Evolutionary conservation across 2,888 invertebrate species (phyloP), one percentile per base, ranked within the genome.

Genomic region (Cantharis flavilabris): DNA sequence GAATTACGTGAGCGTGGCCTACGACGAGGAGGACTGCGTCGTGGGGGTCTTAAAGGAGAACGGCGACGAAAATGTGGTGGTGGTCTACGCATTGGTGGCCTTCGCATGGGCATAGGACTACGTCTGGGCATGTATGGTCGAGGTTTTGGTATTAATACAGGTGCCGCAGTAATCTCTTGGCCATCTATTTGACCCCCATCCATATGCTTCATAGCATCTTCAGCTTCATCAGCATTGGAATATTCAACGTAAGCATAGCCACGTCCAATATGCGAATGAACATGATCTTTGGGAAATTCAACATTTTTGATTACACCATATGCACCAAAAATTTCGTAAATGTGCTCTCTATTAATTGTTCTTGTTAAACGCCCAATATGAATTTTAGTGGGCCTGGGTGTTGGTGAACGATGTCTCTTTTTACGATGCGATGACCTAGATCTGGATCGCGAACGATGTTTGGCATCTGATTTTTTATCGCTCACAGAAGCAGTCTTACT

Each of bases 141-240:
- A 78, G 93, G 93, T 79, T 94, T 94, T 63, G 94, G 95, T 71
- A 96, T 90, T 86, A 98, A 89, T 79, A 98, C 97, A n/a, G 98
- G 96, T 62, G 97, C 97, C 33, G 97, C 97, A 23, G 97, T 96
- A 72, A 99, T 95, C 90, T 98, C 98, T 28, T 79, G 79, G 2
- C 79, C 79, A 89, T 98, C 98, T 85, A 98, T 95, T 89, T 98
- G 98, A 72, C 97, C 99, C 86, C 98, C 99, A 89, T 99, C 98
- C 99, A 99, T 99, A 86, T 98, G 97, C 88, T 98, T 98, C 94
- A 99, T 97, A 0, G 99, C 99, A 88, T 98, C 97, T 87, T 98
- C 98, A 16, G 99, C 98, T 88, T 98, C 98, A 82, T 98, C 98
- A 0, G 97, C 91, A 73, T 94, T 96, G 81, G 93, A 94, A 89